Base-by-base conservation (phyloP, 2,888 invertebrate genomes). In the Unio delphinus region DNA sequence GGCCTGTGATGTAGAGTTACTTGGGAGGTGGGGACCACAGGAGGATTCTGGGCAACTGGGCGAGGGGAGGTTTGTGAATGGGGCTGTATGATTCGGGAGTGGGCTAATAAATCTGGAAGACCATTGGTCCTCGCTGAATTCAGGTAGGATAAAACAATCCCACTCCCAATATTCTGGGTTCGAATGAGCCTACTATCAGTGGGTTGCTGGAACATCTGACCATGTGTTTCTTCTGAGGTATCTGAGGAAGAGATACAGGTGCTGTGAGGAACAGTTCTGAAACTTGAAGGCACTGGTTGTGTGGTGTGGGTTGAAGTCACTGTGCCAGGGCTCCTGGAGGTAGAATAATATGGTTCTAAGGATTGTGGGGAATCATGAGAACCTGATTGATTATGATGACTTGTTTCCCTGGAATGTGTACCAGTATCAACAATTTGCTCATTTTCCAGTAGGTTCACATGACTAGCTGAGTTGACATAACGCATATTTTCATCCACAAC, bases 81-180 rank as follows among this genome's bases (percentile, higher is more conserved):
- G 59, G 70, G n/a, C 45, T 68, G 62, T 70, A 74, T 64, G 17
- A 83, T 77, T 70, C 87, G 87, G 7, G 86, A 86, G 71, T 87
- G 83, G 30, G 71, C 69, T 18, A 88, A 74, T 26, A 88, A 78
- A 67, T 88, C 88, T 17, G 88, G 88, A 26, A 88, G 74, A 15
- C 83, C 80, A 56, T 83, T 83, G 1, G 69, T 56, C 23, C 64
- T 63, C 28, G 61, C 60, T 55, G 6, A 65, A 68, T 34, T 77
- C 74, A 30, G 70, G 15, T 30, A 74, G 61, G n/a, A 61, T 55
- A 78, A 70, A 57, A 76, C 72, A 55, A 80, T 73, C 56, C 82
- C 82, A 54, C 78, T 70, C 69, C 76, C 79, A 11, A 82, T 68
- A 64, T 83, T 79, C 61, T 79, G 74, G 61, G 80, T 79, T 67